Conservation (phyloP, 2,113 vertebrate genomes). For the Mustela nigripes region DNA sequence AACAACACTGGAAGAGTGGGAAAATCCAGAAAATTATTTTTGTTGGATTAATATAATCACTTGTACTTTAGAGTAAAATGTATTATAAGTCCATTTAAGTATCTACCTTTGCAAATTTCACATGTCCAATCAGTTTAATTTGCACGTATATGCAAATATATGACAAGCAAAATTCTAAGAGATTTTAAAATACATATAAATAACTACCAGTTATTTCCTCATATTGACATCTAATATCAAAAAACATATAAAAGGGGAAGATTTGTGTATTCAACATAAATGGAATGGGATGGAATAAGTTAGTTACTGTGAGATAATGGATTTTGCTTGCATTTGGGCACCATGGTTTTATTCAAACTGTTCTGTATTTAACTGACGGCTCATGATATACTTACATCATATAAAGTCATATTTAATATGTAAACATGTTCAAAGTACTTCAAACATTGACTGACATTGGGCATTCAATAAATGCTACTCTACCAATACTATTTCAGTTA, state of each 20-base stretch:
- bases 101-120: neutral
- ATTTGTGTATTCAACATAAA: neutral
- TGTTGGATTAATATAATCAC: neutral
- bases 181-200: neutral
- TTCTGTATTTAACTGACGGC: neutral
- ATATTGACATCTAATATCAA: neutral
- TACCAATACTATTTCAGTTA: neutral
- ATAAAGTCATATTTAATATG: conserved; percentile 1
- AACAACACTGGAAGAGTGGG: neutral
- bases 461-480: neutral
- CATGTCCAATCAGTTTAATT: neutral
- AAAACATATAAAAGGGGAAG: neutral
- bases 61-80: neutral
- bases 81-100: neutral
- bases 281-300: neutral
- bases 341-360: neutral
- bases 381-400: neutral
- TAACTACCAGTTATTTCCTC: neutral
- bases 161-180: neutral
- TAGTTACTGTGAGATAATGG: neutral
- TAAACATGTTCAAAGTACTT: neutral
- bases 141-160: neutral
- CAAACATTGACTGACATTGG: neutral
- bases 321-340: neutral
- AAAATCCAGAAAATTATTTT: neutral